Evolutionary conservation across 2,797 vertebrate species (phyloP), one percentile per base, ranked within the genome.

Genomic region (Ctenopoma multispine): DNA sequence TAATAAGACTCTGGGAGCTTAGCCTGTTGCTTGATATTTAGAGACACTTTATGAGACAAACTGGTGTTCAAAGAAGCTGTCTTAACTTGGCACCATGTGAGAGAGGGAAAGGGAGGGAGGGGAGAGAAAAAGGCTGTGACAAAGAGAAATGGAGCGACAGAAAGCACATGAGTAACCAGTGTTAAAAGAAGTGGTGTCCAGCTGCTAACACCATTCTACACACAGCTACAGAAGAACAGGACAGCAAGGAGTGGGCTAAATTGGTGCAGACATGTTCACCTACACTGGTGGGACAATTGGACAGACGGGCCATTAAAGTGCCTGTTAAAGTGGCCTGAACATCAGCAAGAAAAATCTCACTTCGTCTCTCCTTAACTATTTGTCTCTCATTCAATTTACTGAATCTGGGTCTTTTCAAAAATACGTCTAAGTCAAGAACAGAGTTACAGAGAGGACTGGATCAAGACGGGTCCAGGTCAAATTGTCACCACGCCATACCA

Each of bases 161-260:
- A 89, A 82, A 77, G 69, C 64, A 70, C 77, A 72, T 44, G 47
- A 88, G 79, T 60, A 70, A 65, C 55, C 74, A 62, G 81, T 79
- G 83, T 88, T 86, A 79, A 85, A 85, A 81, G 84, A 88, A 89
- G 85, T 84, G 86, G 81, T 75, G 77, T 93, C 93, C 90, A 92
- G 91, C 92, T 93, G 92, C 91, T 91, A 90, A 90, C 88, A 90
- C 87, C 75, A 89, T 91, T 88, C 87, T 87, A 82, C 79, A 83
- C 88, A 87, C 82, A 79, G 85, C 93, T 91, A 84, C 91, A 93
- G 78, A 85, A 82, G 81, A 84, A 85, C 83, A 87, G 86, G 88
- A 86, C 84, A 77, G 83, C 74, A 11, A 82, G 82, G 53, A 85
- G 76, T 59, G 65, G 77, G 61, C 81, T 76, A 87, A 89, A 89